Conservation (phyloP, 2,113 vertebrate genomes). For the Anas platyrhynchos region DNA sequence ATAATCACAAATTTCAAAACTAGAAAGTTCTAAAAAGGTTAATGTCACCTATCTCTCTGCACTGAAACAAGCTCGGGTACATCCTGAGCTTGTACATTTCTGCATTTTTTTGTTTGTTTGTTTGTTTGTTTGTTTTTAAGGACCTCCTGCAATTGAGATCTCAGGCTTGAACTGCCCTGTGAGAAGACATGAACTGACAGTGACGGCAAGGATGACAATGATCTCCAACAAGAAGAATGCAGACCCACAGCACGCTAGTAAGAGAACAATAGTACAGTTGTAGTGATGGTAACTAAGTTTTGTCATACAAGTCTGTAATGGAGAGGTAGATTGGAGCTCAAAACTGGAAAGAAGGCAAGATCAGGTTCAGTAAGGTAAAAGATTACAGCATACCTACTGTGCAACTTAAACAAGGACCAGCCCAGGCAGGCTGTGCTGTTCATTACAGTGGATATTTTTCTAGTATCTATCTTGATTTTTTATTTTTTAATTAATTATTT, state of each 20-base stretch:
- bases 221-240: not conserved
- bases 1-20: not conserved
- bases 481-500: no score
- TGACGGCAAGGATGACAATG: not conserved
- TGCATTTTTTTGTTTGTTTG: not conserved
- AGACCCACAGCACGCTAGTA: not conserved
- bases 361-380: not conserved
- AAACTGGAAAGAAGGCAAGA: not conserved
- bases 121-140: no score
- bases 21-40: not conserved
- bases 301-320: not conserved
- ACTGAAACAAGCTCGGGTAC: not conserved
- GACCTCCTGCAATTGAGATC: not conserved
- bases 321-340: not conserved
- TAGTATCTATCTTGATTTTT: not conserved
- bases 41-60: not conserved
- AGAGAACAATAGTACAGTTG: not conserved
- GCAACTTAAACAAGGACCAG: not conserved
- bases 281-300: not conserved
- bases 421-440: fast-evolving
- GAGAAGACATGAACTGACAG: not conserved
- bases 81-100: not conserved
- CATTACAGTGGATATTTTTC: not conserved
- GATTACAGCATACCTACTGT: not conserved
- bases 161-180: not conserved